These are phyloP conservation scores for Pogonus chalceus DNA, from an alignment of 1,140 invertebrate species.

Conservation along the genomic window DNA sequence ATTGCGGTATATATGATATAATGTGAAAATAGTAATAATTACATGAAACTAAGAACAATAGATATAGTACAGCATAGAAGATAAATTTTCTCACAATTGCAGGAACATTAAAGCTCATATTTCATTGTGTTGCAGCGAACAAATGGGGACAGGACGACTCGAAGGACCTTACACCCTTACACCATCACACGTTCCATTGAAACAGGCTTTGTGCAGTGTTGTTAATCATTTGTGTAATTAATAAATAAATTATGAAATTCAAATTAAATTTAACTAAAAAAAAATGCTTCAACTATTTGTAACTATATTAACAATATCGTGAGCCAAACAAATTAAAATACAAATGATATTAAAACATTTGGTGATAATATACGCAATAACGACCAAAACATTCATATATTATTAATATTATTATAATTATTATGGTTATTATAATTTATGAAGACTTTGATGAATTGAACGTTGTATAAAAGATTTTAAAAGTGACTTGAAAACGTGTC, in stretches of 20 bases:
- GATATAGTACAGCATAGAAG: too few species aligned
- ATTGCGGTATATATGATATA: too few species aligned
- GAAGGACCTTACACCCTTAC: background rate
- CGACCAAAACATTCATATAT: background rate
- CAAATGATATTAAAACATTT: too few species aligned
- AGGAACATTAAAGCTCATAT: too few species aligned
- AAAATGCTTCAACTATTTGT: background rate
- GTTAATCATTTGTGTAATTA: conserved; percentile 3
- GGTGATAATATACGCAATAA: conserved; percentile 6
- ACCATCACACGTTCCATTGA: background rate
- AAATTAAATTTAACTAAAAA: background rate
- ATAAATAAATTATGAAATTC: background rate
- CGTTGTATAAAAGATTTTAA: background rate
- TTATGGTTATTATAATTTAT: background rate
- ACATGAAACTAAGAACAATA: too few species aligned
- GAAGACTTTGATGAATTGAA: background rate
- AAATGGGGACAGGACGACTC: background rate
- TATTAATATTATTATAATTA: background rate
- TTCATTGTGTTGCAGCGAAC: background rate
- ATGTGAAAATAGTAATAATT: too few species aligned
- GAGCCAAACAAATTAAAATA: too few species aligned
- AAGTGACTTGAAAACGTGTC: too few species aligned
- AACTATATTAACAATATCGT: background rate
- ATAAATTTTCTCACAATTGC: too few species aligned
- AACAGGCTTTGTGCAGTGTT: conserved; percentile 1